A percentile compares a stretch with the other conserved stretches of the same genome.
These are phyloP conservation scores for Fopius arisanus DNA, from an alignment of 1,140 invertebrate species.

Conservation along the genomic window DNA sequence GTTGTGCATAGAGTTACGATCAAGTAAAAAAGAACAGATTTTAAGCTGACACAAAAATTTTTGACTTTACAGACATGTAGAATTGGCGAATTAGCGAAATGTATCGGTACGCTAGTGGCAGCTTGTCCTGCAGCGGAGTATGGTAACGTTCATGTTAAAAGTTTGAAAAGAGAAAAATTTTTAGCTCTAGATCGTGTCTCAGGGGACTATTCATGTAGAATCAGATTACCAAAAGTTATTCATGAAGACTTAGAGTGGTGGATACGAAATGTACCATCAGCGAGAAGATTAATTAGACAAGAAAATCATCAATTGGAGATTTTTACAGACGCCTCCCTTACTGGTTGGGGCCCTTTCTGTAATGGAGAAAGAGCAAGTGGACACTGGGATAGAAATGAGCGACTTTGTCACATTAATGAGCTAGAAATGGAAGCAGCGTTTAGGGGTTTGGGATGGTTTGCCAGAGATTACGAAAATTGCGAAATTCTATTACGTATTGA, in stretches of 20 bases:
- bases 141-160: neutral
- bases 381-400: neutral
- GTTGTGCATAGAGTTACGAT: neutral
- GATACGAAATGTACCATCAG: neutral
- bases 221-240: neutral
- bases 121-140: neutral
- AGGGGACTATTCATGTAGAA: neutral
- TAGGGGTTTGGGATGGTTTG: conserved; percentile 12
- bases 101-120: neutral
- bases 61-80: neutral
- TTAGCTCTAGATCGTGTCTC: neutral
- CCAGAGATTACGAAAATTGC: neutral
- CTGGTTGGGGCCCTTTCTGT: conserved; percentile 19
- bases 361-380: neutral
- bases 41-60: neutral
- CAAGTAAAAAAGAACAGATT: neutral
- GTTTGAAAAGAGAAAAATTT: neutral
- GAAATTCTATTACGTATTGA: conserved; percentile 10
- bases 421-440: neutral
- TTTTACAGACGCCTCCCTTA: conserved; percentile 13
- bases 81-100: conserved; percentile 4
- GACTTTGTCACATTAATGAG: conserved; percentile 3
- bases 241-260: neutral
- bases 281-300: neutral
- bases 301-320: neutral